Base-by-base conservation (phyloP, 2,113 vertebrate species). In the Dasyurus viverrinus region DNA sequence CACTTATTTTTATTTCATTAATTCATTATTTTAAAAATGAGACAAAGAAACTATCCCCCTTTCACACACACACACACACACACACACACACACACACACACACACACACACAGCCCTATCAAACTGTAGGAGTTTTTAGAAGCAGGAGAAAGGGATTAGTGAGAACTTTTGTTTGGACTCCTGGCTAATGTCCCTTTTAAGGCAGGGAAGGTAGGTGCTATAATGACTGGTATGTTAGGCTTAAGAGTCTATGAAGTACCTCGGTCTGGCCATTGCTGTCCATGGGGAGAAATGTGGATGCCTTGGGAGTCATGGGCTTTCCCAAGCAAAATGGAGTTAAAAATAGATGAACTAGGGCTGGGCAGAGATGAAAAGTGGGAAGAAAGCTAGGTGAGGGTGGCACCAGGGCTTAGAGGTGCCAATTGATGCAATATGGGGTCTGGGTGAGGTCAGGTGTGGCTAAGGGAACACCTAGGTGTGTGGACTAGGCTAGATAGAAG, bases 1-100 rank as follows among this genome's bases (percentile, higher is more conserved):
- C 9, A 3, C 12, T 89, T 92, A 3, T 93, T 93, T 52, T 60
- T 24, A 91, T 94, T 96, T 19, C 30, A 91, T 93, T 93, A 14
- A 1, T 93, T 89, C 84, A 60, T 54, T 84, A 26, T 90, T 27
- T 93, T 53, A 8, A 2, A 30, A 93, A 92, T 54, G 48, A 90
- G 19, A 16, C 24, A n/a, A 26, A 7, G 26, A 68, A 54, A 36
- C 22, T 12, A 9, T 27, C 6, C 25, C 0, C 12, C 94, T 11
- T 52, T 9, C n/a, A 23, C 6, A 22, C 68, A n/a, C 68, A 42
- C n/a, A 42, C 68, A 84, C 19, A 42, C 68, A 42, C 19, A 84
- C 19, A 42, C 36, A 22, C 36, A 42, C n/a, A 23, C 68, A 23
- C n/a, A 84, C n/a, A 42, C 19, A 42, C 68, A 84, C 36, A 42